Evolutionary conservation across 2,888 invertebrate genomes (phyloP), one percentile per base, ranked within the genome.

Genomic region (Tachina lurida): DNA sequence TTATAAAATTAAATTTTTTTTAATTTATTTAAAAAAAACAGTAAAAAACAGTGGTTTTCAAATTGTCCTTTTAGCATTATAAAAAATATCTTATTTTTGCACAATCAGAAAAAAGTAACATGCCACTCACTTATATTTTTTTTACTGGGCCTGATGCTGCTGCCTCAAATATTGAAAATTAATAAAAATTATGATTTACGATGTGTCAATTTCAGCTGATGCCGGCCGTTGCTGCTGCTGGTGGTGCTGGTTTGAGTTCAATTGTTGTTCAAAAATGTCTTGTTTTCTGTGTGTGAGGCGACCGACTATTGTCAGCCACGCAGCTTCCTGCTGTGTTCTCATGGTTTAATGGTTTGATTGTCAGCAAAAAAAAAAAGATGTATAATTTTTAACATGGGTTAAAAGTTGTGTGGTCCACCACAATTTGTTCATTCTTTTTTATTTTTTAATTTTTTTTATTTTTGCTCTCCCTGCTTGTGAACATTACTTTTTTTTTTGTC

Each of bases 171-270:
- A 87, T 84, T 87, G 80, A 84, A 88, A 87, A 88, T 89, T 89
- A 89, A 88, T 88, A 87, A 87, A 87, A 84, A 86, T 83, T 81
- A 87, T 88, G 89, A 89, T 89, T 89, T 88, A 89, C 88, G 89
- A 89, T 87, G 88, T 89, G 89, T 88, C 89, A 88, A 88, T 89
- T 87, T 84, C 89, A 89, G 88, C 86, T 87, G 87, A 74, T 85
- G 85, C 73, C 56, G 54, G 70, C 17, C 31, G 49, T 19, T 54
- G 88, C 85, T 86, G 87, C 76, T 84, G 87, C 76, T 84, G 84
- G 67, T 73, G 56, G 67, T 17, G 47, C 47, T 71, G 39, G 68
- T 58, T 70, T 54, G 19, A 60, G 19, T 49, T 41, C 45, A 52
- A 43, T 41, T 79, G 70, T 56, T 71, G 12, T 70, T 63, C 41